Conservation (phyloP, 2,113 vertebrate species). For the Hassar affinis region DNA sequence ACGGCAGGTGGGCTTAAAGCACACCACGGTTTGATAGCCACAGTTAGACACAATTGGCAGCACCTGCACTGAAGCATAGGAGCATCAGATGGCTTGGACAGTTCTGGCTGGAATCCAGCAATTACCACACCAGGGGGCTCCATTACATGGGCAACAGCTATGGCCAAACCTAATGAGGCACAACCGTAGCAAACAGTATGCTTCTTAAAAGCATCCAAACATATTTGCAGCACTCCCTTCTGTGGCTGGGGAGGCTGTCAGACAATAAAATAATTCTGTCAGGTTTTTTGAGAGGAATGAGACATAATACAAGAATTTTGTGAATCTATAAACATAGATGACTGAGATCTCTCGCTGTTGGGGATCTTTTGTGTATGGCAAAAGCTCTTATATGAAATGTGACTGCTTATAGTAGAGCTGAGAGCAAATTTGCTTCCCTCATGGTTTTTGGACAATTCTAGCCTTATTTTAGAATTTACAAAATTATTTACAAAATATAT, state of each 20-base stretch:
- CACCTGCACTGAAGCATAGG: constrained; percentile 50
- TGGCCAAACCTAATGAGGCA: constrained; percentile 50
- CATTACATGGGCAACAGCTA: constrained; percentile 47
- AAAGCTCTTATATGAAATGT: neutral
- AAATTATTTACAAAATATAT: neutral
- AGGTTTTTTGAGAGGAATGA: neutral
- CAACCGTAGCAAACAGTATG: constrained; percentile 47
- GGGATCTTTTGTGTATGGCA: neutral
- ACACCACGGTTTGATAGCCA: constrained; percentile 42
- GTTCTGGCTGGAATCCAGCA: constrained; percentile 49
- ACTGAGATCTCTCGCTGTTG: neutral
- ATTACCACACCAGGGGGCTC: constrained; percentile 56
- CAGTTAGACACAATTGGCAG: constrained; percentile 48
- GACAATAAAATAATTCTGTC: neutral
- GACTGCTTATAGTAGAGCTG: neutral
- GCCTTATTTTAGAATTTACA: neutral
- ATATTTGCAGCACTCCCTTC: constrained; percentile 10
- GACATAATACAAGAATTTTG: neutral
- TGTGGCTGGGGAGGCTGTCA: constrained; percentile 15
- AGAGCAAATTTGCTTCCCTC: no score
- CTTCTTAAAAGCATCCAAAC: constrained; percentile 41
- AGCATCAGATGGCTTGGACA: constrained; percentile 49
- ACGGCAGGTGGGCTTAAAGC: constrained; percentile 40
- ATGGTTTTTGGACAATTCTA: neutral
- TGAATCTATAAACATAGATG: neutral